Evolutionary conservation across 2,797 vertebrate species (phyloP).

Genomic region (Peromyscus aztecus): DNA sequence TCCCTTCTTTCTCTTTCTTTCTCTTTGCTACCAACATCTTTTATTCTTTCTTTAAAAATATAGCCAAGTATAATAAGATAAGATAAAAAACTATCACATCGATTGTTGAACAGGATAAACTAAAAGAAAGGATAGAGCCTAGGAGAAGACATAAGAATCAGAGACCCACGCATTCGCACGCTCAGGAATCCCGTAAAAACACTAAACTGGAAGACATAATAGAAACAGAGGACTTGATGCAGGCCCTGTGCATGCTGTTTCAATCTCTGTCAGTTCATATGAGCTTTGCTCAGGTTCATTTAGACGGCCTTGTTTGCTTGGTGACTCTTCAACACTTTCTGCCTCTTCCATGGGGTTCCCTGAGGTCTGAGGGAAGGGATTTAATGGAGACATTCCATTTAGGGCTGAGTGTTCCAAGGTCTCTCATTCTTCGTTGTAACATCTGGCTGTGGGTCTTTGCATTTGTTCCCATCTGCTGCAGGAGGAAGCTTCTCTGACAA

Average conservation of each 20-base stretch:
- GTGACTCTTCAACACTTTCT: background rate
- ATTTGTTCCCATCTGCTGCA: background rate
- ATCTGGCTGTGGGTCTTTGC: background rate
- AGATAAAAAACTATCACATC: background rate
- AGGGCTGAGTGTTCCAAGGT: background rate
- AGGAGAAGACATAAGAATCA: background rate
- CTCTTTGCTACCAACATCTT: background rate
- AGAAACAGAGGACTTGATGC: background rate
- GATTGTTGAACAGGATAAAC: background rate
- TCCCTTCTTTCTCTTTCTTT: background rate
- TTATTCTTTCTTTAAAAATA: background rate
- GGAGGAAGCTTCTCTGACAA: background rate
- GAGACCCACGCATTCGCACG: background rate
- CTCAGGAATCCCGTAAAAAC: background rate
- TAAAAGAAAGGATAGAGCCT: background rate
- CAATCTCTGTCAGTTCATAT: background rate
- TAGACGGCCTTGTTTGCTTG: background rate
- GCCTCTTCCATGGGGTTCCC: background rate
- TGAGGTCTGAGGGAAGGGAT: background rate
- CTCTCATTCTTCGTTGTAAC: background rate
- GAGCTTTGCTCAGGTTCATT: background rate
- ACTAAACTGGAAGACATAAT: background rate
- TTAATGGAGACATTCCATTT: background rate
- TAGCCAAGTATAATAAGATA: background rate
- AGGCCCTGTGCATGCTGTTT: too few species aligned